Conservation (phyloP, 1,140 invertebrate genomes). For the Bombus turneri region DNA sequence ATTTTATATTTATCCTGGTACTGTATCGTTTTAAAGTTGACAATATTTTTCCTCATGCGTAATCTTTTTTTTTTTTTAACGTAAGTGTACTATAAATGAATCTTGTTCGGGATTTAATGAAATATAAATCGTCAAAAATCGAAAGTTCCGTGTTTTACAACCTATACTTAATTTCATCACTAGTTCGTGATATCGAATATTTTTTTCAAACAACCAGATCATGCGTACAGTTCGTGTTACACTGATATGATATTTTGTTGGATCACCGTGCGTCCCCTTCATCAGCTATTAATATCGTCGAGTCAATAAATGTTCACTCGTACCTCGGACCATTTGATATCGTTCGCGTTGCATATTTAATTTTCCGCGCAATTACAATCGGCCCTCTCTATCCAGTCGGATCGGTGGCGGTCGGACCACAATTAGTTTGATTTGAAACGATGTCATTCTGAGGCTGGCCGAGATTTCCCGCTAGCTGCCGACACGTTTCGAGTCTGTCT, state of each 20-base stretch:
- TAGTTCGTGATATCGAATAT: not conserved
- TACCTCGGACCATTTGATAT: not conserved
- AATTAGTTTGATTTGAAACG: slow-evolving; percentile 48
- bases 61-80: no score
- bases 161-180: not conserved
- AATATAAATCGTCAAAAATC: not conserved
- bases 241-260: not conserved
- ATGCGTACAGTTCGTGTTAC: not conserved
- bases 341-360: slow-evolving; percentile 48
- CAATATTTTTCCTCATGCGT: no score
- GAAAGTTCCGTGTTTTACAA: not conserved
- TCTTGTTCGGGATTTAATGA: not conserved
- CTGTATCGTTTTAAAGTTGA: no score
- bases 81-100: no score
- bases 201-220: not conserved
- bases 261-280: not conserved
- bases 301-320: slow-evolving; percentile 34
- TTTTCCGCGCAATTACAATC: slow-evolving; percentile 40
- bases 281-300: slow-evolving; percentile 34
- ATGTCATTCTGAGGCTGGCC: slow-evolving; percentile 28
- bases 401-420: slow-evolving; percentile 6
- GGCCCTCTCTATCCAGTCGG: not conserved
- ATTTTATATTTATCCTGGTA: not conserved
- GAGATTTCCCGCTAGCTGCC: slow-evolving; percentile 21
- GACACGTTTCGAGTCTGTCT: slow-evolving; percentile 2